These are phyloP conservation scores for Dermochelys coriacea DNA, from an alignment of 2,797 vertebrate species.

Conservation along the genomic window DNA sequence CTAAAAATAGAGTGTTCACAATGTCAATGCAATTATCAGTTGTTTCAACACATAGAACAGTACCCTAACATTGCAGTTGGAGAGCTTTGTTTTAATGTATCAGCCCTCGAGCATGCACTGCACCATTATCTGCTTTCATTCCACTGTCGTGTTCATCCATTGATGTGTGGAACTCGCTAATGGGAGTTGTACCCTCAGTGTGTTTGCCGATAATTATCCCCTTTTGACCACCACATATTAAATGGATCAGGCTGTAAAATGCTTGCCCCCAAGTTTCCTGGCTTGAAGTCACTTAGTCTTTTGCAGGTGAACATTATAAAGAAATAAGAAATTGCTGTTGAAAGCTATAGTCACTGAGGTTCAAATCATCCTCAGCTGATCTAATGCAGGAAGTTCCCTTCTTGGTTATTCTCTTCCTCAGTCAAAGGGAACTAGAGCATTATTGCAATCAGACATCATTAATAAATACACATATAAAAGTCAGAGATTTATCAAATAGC, in stretches of 20 bases:
- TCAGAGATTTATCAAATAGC: background rate
- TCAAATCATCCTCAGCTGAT: background rate
- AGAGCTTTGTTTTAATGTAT: background rate
- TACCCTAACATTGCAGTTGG: conserved; percentile 1
- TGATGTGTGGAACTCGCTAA: conserved; percentile 68
- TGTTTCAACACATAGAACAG: background rate
- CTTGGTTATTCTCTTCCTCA: background rate
- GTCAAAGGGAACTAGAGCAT: background rate
- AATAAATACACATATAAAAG: background rate
- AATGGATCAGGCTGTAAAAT: conserved; percentile 2
- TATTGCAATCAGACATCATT: background rate
- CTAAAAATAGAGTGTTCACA: conserved; percentile 57
- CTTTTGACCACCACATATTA: background rate
- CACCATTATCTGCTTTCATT: conserved; percentile 43
- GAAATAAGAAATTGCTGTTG: background rate
- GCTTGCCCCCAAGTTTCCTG: conserved; percentile 19
- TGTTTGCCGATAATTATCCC: background rate
- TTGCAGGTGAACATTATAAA: background rate
- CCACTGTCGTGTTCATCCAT: conserved; percentile 40
- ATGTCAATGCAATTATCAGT: conserved; percentile 49
- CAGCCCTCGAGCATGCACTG: background rate
- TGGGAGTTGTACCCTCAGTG: conserved; percentile 33
- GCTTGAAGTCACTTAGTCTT: background rate
- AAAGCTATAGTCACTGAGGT: background rate
- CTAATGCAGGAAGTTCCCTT: background rate